Base-by-base conservation (phyloP, 2,113 vertebrate genomes). In the Oxygymnocypris stewartii region DNA sequence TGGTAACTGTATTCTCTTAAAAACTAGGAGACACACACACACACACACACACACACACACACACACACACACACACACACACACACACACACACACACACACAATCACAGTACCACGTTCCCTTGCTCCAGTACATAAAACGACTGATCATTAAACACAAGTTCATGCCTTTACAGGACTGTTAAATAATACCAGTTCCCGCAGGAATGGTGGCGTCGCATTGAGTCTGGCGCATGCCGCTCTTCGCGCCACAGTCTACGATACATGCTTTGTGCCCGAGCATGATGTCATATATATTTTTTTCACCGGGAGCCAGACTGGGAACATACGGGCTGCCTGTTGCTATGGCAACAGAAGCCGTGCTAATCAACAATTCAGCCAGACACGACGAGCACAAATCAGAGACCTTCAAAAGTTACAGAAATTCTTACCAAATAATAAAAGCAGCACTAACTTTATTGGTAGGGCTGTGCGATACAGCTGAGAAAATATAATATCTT, bases 221-320 rank as follows among this genome's bases (percentile, higher is more conserved):
- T 54, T 31, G 47, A 54, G 47, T 82, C 81, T 82, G 65, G 81
- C 44, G 25, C 44, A 71, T 35, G 61, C 63, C 10, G 9, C 28
- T 71, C 63, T 71, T 82, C 81, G 1, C 49, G 6, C 20, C 69
- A 59, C 59, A 25, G 59, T 82, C 59, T 82, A 82, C 49, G 28
- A 57, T 25, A 61, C 47, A 73, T 49, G 79, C 74, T 49, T 75
- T 47, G 85, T 76, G 76, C 73, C 57, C 7, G 40, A 73, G 54
- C n/a, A 87, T 90, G 85, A 90, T 88, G 85, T 88, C 78, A 90
- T 88, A 25, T 88, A 25, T 83, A 84, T 71, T 51, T 71, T 76
- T 63, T 63, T 69, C 57, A 3, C 78, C 35, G 20, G 79, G 49
- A 87, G 80, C 85, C 82, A 85, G 69, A 82, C 71, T 74, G 85